Percentiles rank a stretch among this genome's conserved stretches.
phyloP scores from a whole-genome alignment of 2,888 invertebrate species.

The Caenorhabditis sp. region DNA sequence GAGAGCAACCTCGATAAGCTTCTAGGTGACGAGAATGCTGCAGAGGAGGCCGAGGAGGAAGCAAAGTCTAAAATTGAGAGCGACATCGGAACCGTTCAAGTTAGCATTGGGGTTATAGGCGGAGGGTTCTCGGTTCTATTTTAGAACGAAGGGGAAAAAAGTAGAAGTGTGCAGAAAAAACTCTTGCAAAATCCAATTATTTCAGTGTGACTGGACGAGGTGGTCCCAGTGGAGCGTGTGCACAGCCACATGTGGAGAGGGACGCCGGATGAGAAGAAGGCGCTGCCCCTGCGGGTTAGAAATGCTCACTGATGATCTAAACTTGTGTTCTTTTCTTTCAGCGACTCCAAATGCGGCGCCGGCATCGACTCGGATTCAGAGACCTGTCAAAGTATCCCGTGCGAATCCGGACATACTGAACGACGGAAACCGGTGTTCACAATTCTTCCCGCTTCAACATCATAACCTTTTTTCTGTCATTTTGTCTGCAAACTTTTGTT shows the following conservation, averaged over 20 bases:
- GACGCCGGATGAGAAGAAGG: constrained; percentile 68
- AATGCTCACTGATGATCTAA: constrained; percentile 1
- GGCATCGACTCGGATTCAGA: constrained; percentile 66
- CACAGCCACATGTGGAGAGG: constrained; percentile 71
- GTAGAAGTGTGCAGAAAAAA: constrained; percentile 31
- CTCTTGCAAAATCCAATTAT: constrained; percentile 25
- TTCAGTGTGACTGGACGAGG: constrained; percentile 72
- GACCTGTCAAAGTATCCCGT: constrained; percentile 52
- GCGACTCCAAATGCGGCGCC: constrained; percentile 61
- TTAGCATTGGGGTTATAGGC: no score
- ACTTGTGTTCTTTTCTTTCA: constrained; percentile 23
- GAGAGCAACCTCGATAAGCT: constrained; percentile 60
- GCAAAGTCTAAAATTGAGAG: constrained; percentile 46
- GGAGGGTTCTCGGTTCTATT: no score
- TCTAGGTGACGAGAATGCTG: constrained; percentile 18
- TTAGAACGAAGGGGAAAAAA: no score
- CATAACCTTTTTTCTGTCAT: neutral
- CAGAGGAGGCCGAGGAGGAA: constrained; percentile 32
- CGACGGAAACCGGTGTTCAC: constrained; percentile 57
- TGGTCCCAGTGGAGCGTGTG: constrained; percentile 76
- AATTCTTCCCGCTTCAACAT: constrained; percentile 32
- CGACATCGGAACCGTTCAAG: constrained; percentile 30
- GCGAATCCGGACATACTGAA: constrained; percentile 34
- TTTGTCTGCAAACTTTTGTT: no score
- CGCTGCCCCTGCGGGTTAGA: constrained; percentile 72